phyloP scores from a whole-genome alignment of 1,140 invertebrate genomes.

The Euwallacea fornicatus region DNA sequence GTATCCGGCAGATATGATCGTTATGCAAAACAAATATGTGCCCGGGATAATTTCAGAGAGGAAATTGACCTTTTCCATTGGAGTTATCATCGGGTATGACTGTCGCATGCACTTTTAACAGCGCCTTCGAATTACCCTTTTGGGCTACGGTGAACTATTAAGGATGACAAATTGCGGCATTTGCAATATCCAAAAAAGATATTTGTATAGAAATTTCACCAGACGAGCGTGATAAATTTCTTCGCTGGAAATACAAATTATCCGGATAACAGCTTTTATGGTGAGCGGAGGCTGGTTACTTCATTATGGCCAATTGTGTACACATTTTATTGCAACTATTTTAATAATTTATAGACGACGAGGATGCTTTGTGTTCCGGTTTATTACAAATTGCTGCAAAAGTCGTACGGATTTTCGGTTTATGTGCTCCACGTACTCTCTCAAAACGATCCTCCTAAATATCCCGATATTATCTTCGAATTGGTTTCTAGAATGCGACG shows the following conservation, averaged over 20 bases:
- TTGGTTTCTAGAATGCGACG: too few species aligned
- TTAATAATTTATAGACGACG: conserved; percentile 29
- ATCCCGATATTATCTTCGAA: too few species aligned
- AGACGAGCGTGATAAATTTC: conserved; percentile 28
- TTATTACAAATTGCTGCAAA: too few species aligned
- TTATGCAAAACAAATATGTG: conserved; percentile 38
- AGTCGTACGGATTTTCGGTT: background rate
- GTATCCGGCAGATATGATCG: conserved; percentile 2
- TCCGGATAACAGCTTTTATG: conserved; percentile 36
- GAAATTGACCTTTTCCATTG: conserved; percentile 32
- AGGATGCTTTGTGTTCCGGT: too few species aligned
- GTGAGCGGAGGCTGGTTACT: conserved; percentile 30
- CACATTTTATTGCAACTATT: conserved; percentile 39
- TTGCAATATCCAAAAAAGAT: conserved; percentile 28
- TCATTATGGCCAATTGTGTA: conserved; percentile 38
- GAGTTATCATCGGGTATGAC: conserved; percentile 12
- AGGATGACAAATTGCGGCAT: conserved; percentile 29
- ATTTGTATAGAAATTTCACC: conserved; percentile 14
- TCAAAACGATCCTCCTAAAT: too few species aligned
- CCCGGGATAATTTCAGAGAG: conserved; percentile 12
- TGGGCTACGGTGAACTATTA: conserved; percentile 27
- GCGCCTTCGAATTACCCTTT: conserved; percentile 5
- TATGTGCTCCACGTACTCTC: too few species aligned
- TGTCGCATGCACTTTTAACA: conserved; percentile 32
- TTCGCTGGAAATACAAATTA: conserved; percentile 39